Conservation (phyloP, 2,113 vertebrate species). For the Phylloscopus trochiloides region DNA sequence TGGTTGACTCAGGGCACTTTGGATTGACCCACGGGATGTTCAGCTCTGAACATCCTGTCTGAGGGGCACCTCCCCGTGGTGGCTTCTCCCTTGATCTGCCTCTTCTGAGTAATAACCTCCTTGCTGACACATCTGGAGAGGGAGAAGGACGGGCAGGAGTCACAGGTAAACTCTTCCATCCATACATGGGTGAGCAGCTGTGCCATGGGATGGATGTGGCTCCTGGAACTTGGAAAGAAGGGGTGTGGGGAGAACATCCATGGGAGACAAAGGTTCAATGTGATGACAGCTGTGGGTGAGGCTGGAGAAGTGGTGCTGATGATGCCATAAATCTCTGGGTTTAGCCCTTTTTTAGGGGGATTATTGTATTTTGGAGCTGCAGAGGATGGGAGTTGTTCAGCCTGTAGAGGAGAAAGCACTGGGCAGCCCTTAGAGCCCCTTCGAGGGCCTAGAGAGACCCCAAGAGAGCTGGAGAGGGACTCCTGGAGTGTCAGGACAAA, state of each 20-base stretch:
- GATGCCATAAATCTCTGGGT: not conserved
- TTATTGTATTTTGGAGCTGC: not conserved
- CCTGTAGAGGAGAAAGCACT: not conserved
- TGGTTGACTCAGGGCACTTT: not conserved
- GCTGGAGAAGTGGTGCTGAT: not conserved
- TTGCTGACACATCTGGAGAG: not conserved
- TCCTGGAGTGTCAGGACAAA: not conserved
- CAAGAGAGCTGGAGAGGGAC: not conserved
- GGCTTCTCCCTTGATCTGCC: constrained; percentile 34
- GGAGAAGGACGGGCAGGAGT: not conserved
- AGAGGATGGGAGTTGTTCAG: not conserved
- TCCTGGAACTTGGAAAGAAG: not conserved
- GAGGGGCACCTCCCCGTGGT: constrained; percentile 17
- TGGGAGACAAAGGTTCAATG: not conserved
- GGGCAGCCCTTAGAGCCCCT: not conserved
- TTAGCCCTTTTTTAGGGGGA: accelerated
- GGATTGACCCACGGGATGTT: not conserved
- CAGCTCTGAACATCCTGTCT: constrained; percentile 26
- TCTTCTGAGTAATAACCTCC: not conserved
- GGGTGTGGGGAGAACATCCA: accelerated
- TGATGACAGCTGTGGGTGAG: not conserved
- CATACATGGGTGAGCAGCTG: accelerated
- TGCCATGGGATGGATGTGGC: not conserved
- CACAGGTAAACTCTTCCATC: not conserved
- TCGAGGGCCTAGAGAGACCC: not conserved